Evolutionary conservation across 2,888 invertebrate genomes (phyloP).

Genomic region (Chaitophorus viminalis): DNA sequence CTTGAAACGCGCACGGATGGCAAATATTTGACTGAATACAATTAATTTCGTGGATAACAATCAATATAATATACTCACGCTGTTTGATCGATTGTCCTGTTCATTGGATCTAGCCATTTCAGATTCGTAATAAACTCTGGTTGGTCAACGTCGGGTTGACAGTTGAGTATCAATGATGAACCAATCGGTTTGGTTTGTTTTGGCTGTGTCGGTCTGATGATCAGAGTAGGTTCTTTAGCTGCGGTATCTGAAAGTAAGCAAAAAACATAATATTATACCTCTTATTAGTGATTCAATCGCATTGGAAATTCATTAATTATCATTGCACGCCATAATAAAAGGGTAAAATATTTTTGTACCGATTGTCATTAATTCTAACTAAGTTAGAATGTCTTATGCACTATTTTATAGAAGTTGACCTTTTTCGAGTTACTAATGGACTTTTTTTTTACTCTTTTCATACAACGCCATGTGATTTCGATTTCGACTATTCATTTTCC

Average conservation of each 20-base stretch:
- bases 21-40: neutral
- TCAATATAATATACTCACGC: conserved; percentile 14
- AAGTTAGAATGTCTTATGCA: neutral
- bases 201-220: conserved; percentile 65
- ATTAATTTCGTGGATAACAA: neutral
- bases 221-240: conserved; percentile 44
- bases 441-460: conserved; percentile 18
- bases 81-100: conserved; percentile 76
- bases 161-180: conserved; percentile 80
- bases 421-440: conserved; percentile 37
- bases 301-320: conserved; percentile 28
- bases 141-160: conserved; percentile 78
- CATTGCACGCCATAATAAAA: neutral
- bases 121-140: conserved; percentile 77
- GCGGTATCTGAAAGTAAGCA: conserved; percentile 19
- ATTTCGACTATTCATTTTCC: neutral
- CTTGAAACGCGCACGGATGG: neutral
- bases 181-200: conserved; percentile 80
- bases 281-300: neutral
- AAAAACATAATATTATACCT: neutral
- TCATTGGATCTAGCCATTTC: conserved; percentile 82
- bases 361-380: conserved; percentile 11
- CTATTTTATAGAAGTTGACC: neutral
- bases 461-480: neutral
- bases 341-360: neutral